These are phyloP conservation scores for Salvator merianae DNA, from an alignment of 2,113 vertebrate genomes.

Conservation along the genomic window DNA sequence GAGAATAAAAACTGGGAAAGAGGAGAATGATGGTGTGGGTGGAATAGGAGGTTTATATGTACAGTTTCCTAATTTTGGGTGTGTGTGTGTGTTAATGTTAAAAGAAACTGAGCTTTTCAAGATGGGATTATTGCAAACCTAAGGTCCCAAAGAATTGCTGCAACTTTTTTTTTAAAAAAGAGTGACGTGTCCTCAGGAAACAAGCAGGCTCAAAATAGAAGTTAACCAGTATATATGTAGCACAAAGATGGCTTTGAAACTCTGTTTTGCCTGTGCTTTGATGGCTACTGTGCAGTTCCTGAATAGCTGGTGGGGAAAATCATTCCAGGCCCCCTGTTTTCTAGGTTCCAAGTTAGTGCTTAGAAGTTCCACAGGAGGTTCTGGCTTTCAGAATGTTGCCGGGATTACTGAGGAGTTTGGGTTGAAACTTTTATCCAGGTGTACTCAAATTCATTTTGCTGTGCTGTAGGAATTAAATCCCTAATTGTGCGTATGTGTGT, in stretches of 20 bases:
- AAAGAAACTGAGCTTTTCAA: background rate
- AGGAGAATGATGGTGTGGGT: background rate
- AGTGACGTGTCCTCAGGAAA: background rate
- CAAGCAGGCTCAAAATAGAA: background rate
- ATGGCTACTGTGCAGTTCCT: background rate
- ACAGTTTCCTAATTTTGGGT: no score
- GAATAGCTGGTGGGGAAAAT: background rate
- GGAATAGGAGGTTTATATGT: background rate
- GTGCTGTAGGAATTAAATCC: constrained; percentile 37
- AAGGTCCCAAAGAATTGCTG: background rate
- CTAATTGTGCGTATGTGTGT: constrained; percentile 25
- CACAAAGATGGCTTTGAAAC: background rate
- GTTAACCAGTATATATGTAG: background rate
- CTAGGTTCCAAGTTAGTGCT: background rate
- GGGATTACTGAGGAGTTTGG: background rate
- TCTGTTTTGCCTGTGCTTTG: background rate
- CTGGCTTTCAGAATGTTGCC: background rate
- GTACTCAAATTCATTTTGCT: background rate
- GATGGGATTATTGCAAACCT: background rate
- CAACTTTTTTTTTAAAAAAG: no score
- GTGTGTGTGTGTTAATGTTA: background rate
- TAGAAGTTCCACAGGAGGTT: background rate
- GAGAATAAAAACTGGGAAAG: background rate
- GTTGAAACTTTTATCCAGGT: background rate
- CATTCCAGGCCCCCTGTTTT: no score